A percentile compares a stretch with the other conserved stretches of the same genome.
These are phyloP conservation scores for Thinocorus orbignyianus DNA, from an alignment of 2,113 vertebrate species.

Conservation along the genomic window DNA sequence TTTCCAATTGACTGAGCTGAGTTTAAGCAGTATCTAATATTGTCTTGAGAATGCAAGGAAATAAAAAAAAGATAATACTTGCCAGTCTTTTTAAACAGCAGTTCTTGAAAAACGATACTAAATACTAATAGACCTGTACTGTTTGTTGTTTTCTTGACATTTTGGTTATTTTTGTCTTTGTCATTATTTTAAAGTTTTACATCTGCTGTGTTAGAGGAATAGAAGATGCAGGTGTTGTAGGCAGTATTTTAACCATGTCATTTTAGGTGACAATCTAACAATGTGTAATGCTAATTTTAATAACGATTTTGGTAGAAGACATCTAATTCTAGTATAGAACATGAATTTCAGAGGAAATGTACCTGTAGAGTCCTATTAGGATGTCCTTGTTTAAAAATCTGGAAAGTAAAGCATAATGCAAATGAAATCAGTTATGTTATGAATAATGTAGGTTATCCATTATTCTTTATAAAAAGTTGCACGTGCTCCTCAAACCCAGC, in stretches of 20 bases:
- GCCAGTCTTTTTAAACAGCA: neutral
- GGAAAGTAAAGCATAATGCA: conserved; percentile 50
- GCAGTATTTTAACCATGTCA: neutral
- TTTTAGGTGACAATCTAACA: neutral
- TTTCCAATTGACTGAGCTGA: neutral
- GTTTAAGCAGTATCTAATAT: neutral
- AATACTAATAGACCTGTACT: too few species aligned
- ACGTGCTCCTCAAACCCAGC: conserved; percentile 21
- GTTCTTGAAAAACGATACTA: neutral
- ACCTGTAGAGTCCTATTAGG: conserved; percentile 24
- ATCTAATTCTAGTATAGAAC: neutral
- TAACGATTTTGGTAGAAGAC: neutral
- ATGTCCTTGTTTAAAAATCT: conserved; percentile 56
- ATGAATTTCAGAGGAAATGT: neutral
- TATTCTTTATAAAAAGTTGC: conserved; percentile 53
- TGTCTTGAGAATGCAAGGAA: neutral
- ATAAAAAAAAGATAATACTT: neutral
- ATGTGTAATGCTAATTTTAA: conserved; percentile 26
- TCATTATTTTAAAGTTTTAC: neutral
- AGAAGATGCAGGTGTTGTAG: neutral
- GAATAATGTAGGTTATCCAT: conserved; percentile 55
- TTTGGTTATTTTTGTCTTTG: neutral
- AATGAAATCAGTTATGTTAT: conserved; percentile 56
- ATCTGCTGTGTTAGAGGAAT: neutral
- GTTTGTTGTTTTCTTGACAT: neutral